Base-by-base conservation (phyloP, 2,113 vertebrate genomes). In the Mesembrinibis cayennensis region DNA sequence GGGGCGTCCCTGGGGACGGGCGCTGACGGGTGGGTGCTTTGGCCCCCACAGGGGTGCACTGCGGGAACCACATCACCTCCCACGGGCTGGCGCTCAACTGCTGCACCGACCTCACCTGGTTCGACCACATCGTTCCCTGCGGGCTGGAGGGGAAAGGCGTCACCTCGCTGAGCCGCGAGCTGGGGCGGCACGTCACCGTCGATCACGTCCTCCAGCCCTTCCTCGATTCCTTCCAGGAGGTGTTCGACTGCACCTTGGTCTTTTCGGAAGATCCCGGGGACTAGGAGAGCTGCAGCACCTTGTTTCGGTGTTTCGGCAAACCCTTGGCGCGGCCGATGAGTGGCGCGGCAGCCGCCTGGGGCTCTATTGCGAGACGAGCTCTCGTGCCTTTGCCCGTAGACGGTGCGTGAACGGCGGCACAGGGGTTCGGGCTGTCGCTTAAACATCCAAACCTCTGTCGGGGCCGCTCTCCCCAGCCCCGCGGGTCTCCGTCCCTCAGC, bases 71-170 rank as follows among this genome's bases (percentile, higher is more conserved):
- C 93, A 95, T 96, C 93, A 97, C 95, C 6, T 97, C 96, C 4
- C 96, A 97, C 3, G 96, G 96, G 38, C 94, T 97, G 94, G 96
- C 96, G 1, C 87, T 97, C 15, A 97, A 97, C 93, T 97, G 96
- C 91, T 96, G 95, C 94, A 94, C 95, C 0, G 96, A 97, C 87
- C 96, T 97, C 72, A 49, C 55, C 77, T 97, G 96, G 96, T 97
- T 97, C 23, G 76, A 97, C 7, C 96, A 97, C 93, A 97, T 97
- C 11, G 26, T 97, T 2, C 96, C 96, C 77, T 97, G 96, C 0
- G 96, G 96, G 16, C 91, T 97, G 93, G 94, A 96, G 65, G 96
- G 95, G 1, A 96, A 81, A 34, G 93, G 91, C 0, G 96, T 96
- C 83, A 97, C 95, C n/a, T 96, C 95, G 3, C 87, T 96, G 65